phyloP scores from a whole-genome alignment of 2,113 vertebrate species.

The Hemichromis elongatus region DNA sequence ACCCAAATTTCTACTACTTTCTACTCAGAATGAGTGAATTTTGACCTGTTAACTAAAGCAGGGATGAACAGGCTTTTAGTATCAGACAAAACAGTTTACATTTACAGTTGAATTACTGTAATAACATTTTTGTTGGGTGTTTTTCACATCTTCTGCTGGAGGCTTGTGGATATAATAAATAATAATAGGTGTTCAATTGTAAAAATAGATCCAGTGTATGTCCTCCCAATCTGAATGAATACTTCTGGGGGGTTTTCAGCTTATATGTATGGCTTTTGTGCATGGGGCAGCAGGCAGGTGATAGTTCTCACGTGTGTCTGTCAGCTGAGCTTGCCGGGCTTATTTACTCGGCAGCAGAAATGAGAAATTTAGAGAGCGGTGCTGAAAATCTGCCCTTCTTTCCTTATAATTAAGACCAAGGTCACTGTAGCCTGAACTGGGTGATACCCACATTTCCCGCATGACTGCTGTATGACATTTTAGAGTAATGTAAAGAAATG shows the following conservation, averaged over 20 bases:
- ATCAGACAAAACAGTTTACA: too few relatives aligned
- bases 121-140: background rate
- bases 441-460: background rate
- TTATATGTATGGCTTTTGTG: background rate
- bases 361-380: constrained; percentile 36
- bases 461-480: background rate
- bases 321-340: constrained; percentile 23
- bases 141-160: background rate
- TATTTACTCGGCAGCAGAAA: constrained; percentile 32
- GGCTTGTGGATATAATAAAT: background rate
- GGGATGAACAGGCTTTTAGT: too few relatives aligned
- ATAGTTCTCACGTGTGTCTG: constrained; percentile 63
- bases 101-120: too few relatives aligned
- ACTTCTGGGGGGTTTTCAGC: background rate
- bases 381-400: constrained; percentile 19
- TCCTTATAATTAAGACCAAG: background rate
- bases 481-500: too few relatives aligned
- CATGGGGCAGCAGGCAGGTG: constrained; percentile 38
- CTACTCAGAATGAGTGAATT: background rate
- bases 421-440: background rate
- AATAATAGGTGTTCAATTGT: background rate
- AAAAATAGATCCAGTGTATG: background rate
- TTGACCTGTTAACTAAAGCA: background rate
- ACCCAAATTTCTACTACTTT: background rate
- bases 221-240: background rate